Percentiles rank a stretch among this genome's conserved stretches.
Evolutionary conservation across 37 sponge, comb jelly and placozoan species (phyloP).

Genomic region (Chondrilla cf. caribensis): DNA sequence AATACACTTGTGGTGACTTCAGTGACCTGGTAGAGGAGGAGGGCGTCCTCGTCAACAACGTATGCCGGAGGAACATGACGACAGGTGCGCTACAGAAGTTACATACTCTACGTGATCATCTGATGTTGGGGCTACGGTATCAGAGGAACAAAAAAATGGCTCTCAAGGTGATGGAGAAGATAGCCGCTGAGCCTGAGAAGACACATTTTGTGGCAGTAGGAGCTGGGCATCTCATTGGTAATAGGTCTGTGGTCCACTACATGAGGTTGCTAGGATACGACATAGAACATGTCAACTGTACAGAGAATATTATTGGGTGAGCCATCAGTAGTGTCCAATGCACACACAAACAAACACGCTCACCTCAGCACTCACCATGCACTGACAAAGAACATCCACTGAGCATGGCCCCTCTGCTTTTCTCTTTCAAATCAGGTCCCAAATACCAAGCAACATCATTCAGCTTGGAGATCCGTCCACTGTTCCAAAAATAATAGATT

Average conservation of each 20-base stretch:
- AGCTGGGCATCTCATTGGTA: conserved; percentile 41
- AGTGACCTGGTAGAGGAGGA: not conserved
- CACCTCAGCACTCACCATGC: not conserved
- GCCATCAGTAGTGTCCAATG: not conserved
- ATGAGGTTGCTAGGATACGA: not conserved
- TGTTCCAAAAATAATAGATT: conserved; percentile 1
- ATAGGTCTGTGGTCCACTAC: not conserved
- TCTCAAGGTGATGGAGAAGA: not conserved
- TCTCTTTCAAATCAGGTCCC: not conserved
- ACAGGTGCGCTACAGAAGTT: conserved; percentile 2
- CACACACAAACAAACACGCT: not conserved
- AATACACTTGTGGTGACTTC: conserved; percentile 61
- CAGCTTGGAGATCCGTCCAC: conserved; percentile 7
- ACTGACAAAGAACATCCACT: too few species aligned
- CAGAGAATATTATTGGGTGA: not conserved
- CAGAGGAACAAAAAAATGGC: conserved; percentile 53
- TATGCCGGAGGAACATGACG: conserved; percentile 23
- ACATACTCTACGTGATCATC: not conserved
- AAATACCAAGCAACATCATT: not conserved
- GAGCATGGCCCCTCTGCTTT: too few species aligned
- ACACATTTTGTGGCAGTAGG: conserved; percentile 51
- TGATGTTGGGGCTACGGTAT: conserved; percentile 23
- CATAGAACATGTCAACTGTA: not conserved
- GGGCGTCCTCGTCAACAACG: conserved; percentile 27
- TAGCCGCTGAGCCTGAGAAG: conserved; percentile 8